Evolutionary conservation across 2,888 invertebrate species (phyloP), one percentile per base, ranked within the genome.

Genomic region (Cremastinae sp.): DNA sequence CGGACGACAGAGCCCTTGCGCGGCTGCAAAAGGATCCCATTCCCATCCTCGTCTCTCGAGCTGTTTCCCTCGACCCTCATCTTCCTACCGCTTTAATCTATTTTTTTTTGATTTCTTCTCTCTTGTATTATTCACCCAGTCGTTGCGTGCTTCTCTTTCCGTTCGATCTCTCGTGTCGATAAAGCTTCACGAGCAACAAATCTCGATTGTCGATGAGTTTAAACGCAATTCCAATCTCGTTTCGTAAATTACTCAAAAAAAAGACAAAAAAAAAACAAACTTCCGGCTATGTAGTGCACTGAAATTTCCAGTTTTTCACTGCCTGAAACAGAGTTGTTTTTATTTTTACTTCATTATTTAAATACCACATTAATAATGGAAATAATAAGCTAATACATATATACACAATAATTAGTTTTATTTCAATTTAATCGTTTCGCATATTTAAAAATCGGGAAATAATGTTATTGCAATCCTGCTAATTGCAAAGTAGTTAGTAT

Each of bases 1-100:
- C 95, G 93, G 86, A 93, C 92, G 68, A 89, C 90, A 71, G 93
- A 92, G 56, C 92, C 92, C 87, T 93, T 93, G 91, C 94, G 94
- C 90, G 92, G 91, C 88, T 91, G 90, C 84, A 92, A 89, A 75
- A 91, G 87, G 84, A 91, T 87, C 78, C 87, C 90, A 82, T 91
- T 91, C 84, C 90, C 81, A 53, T 86, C 89, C 69, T 90, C 85
- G 83, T 91, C 91, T 43, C 78, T 82, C 58, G 89, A 88, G 78
- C 86, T 86, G 70, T 86, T 87, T 2, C 89, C 88, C 69, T 89
- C 89, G 70, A 88, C 86, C 84, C 87, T 89, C 89, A 89, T 89
- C 74, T 80, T 84, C n/a, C 59, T n/a, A 34, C 49, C 2, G 16
- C 36, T 53, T 16, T 41, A 12, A 34, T 14, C 34, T 1, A 12